Evolutionary conservation across 2,797 vertebrate genomes (phyloP).

Genomic region (Oreonectes daqikongensis): DNA sequence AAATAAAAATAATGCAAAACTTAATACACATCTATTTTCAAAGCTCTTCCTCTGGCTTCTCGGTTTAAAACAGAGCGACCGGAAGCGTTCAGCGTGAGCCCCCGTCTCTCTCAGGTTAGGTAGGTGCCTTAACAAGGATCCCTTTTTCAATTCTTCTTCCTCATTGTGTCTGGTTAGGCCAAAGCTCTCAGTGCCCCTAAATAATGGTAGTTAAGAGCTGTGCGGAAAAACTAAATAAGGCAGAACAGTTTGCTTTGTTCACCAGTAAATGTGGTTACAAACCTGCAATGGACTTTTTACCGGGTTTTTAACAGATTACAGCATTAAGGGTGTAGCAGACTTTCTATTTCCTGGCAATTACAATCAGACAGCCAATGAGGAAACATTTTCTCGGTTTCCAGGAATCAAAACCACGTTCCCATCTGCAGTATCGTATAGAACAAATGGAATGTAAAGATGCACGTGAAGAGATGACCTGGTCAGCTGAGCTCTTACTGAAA

Average conservation of each 20-base stretch:
- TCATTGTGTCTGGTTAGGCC: conserved; percentile 35
- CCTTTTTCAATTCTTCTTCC: conserved; percentile 46
- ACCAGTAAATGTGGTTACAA: background rate
- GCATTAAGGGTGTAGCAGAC: background rate
- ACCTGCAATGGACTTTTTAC: background rate
- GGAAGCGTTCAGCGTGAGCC: background rate
- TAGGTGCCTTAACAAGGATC: conserved; percentile 38
- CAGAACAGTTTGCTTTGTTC: background rate
- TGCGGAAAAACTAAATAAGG: background rate
- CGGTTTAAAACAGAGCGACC: background rate
- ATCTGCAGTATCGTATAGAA: background rate
- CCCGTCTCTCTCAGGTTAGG: conserved; percentile 4
- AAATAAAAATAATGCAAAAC: background rate
- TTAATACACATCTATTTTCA: background rate
- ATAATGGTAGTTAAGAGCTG: background rate
- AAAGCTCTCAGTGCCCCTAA: conserved; percentile 26
- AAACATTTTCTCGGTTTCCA: background rate
- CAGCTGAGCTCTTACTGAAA: conserved; percentile 9
- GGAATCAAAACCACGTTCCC: conserved; percentile 11
- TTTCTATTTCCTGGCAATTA: background rate
- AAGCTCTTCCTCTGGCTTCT: background rate
- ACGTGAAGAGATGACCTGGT: background rate
- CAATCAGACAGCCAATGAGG: background rate
- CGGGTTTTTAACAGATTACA: too few species aligned
- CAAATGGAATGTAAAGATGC: background rate